These are phyloP conservation scores for Lophius piscatorius DNA, from an alignment of 2,113 vertebrate genomes.

Conservation along the genomic window DNA sequence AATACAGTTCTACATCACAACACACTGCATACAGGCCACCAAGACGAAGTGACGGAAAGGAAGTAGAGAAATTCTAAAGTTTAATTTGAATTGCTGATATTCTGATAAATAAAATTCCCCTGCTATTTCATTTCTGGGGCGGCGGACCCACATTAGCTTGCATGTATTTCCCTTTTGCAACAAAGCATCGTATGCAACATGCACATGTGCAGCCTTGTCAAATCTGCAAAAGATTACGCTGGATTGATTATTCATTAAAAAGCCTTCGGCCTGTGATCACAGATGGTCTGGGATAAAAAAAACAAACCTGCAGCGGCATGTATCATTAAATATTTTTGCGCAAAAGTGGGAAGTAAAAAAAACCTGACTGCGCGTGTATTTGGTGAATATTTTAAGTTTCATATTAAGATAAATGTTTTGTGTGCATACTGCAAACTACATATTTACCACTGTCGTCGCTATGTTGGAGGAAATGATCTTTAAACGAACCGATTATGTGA, in stretches of 20 bases:
- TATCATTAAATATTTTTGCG: neutral
- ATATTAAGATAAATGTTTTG: neutral
- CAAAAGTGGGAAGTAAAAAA: neutral
- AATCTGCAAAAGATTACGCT: slow-evolving; percentile 16
- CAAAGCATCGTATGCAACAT: neutral
- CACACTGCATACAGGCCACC: too few relatives aligned
- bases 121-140: neutral
- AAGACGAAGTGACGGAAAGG: too few relatives aligned
- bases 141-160: neutral
- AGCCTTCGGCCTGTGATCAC: slow-evolving; percentile 20
- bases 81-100: too few relatives aligned
- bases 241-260: neutral
- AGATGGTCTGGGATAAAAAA: slow-evolving; percentile 1
- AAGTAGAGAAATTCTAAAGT: too few relatives aligned
- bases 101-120: too few relatives aligned
- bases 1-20: too few relatives aligned
- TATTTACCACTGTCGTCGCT: neutral
- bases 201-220: neutral
- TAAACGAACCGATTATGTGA: neutral
- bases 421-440: neutral
- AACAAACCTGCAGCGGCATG: slow-evolving; percentile 8
- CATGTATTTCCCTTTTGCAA: neutral
- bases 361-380: neutral
- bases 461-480: neutral
- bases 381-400: neutral